Conservation (phyloP, 1,140 invertebrate species). For the Hormaphis cornu region DNA sequence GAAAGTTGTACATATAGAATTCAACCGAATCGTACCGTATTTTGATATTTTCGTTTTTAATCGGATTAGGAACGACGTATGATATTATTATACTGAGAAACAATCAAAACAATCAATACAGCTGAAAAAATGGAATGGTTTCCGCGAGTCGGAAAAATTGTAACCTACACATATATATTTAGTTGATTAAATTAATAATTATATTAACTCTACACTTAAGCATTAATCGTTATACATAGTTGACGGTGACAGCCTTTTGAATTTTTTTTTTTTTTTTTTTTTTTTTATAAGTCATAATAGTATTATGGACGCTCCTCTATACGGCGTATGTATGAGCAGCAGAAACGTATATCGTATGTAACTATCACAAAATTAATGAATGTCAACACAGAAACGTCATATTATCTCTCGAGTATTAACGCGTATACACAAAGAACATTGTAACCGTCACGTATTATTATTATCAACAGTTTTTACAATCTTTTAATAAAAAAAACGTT, state of each 20-base stretch:
- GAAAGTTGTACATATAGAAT: neutral
- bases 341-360: too few relatives aligned
- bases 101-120: too few relatives aligned
- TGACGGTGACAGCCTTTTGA: conserved; percentile 28
- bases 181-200: conserved; percentile 16
- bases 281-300: neutral
- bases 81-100: too few relatives aligned
- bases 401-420: too few relatives aligned
- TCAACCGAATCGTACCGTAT: neutral
- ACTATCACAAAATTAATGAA: too few relatives aligned
- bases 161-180: neutral
- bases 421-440: too few relatives aligned
- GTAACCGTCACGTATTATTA: too few relatives aligned
- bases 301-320: neutral
- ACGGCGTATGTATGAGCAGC: conserved; percentile 9
- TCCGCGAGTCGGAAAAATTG: neutral
- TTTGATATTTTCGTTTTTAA: neutral
- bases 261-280: neutral
- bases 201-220: conserved; percentile 32
- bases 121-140: conserved; percentile 18
- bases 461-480: too few relatives aligned
- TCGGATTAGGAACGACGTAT: conserved; percentile 4
- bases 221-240: conserved; percentile 32
- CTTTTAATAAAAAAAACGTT: too few relatives aligned
- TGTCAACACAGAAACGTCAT: too few relatives aligned